A percentile compares a stretch with the other conserved stretches of the same genome.
Conservation (phyloP, 2,888 invertebrate species). For the Xanthorhoe designata region DNA sequence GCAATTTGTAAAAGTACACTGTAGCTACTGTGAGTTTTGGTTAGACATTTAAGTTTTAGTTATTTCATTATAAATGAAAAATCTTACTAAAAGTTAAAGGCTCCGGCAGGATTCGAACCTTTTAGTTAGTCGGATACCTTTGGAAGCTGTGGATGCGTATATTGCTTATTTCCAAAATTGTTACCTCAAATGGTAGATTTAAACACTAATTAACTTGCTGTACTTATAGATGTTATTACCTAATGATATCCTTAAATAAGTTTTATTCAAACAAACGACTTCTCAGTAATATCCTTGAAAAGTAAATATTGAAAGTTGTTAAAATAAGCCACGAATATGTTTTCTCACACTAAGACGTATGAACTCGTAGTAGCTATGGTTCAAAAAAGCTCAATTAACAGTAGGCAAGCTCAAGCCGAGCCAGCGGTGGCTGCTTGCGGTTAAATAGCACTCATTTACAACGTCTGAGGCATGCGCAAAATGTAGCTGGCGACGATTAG, state of each 20-base stretch:
- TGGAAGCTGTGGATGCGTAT: background rate
- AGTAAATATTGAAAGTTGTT: background rate
- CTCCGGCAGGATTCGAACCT: too few species aligned
- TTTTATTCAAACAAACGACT: background rate
- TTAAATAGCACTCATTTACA: constrained; percentile 81
- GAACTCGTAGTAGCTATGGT: background rate
- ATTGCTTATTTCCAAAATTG: background rate
- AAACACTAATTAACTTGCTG: background rate
- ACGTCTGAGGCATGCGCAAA: constrained; percentile 72
- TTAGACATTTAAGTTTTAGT: too few species aligned
- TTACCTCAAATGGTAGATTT: background rate
- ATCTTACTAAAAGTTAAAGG: too few species aligned
- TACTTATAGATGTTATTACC: background rate
- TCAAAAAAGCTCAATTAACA: constrained; percentile 19
- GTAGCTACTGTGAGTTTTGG: too few species aligned
- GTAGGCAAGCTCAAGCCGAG: constrained; percentile 48
- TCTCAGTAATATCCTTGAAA: background rate
- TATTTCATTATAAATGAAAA: too few species aligned
- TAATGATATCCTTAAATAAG: background rate
- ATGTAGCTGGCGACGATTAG: constrained; percentile 81
- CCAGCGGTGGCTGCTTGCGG: constrained; percentile 61
- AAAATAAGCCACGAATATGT: background rate
- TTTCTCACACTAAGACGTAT: background rate
- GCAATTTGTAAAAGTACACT: too few species aligned
- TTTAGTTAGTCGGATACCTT: background rate